Percentiles rank a stretch among this genome's conserved stretches.
phyloP scores from a whole-genome alignment of 2,888 invertebrate genomes.

The Hofmannophila pseudospretella region DNA sequence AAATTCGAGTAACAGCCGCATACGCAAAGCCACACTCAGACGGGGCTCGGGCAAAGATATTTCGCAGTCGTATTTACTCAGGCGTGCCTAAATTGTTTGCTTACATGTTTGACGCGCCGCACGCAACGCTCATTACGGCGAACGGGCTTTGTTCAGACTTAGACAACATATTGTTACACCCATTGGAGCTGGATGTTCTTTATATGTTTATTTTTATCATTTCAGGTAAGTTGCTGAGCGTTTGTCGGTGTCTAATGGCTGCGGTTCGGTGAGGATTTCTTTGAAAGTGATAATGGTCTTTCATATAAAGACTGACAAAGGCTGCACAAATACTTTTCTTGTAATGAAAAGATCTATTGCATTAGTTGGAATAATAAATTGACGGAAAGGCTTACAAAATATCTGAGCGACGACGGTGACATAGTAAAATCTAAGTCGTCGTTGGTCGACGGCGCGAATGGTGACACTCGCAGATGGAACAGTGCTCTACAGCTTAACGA shows the following conservation, averaged over 20 bases:
- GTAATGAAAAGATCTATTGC: not conserved
- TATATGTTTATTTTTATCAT: constrained; percentile 70
- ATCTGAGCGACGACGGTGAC: not conserved
- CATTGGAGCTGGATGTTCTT: constrained; percentile 64
- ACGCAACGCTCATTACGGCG: constrained; percentile 74
- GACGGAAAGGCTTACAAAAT: not conserved
- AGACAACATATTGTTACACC: constrained; percentile 70
- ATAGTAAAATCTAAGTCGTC: not conserved
- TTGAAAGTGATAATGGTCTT: constrained; percentile 31
- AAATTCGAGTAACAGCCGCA: constrained; percentile 61
- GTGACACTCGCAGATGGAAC: constrained; percentile 9
- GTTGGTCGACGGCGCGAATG: not conserved
- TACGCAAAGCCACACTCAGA: constrained; percentile 63
- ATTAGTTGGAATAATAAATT: not conserved
- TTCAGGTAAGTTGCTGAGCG: constrained; percentile 64
- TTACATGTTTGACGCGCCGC: constrained; percentile 76
- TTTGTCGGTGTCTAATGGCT: constrained; percentile 52
- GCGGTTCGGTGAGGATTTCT: constrained; percentile 57
- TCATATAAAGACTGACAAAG: not conserved
- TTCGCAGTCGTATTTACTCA: constrained; percentile 75
- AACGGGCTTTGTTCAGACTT: constrained; percentile 71
- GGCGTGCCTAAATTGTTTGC: constrained; percentile 76
- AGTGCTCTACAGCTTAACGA: constrained; percentile 15
- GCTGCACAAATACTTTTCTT: not conserved
- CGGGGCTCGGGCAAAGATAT: constrained; percentile 67